Percentiles rank a stretch among this genome's conserved stretches.
Conservation (phyloP, 1,140 invertebrate species). For the Teleopsis dalmanni region DNA sequence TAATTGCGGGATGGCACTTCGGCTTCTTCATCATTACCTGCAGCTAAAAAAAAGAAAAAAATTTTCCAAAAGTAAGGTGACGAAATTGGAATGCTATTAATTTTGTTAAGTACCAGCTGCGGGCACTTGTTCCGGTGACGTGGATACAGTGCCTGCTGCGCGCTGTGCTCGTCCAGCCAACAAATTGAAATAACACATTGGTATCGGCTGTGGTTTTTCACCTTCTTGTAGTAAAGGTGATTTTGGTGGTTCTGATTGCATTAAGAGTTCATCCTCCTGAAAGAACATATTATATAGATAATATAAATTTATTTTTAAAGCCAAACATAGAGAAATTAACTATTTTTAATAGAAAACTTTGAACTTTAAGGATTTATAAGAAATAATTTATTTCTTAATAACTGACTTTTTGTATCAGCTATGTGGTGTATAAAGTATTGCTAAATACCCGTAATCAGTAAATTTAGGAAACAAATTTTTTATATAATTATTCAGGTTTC, state of each 20-base stretch:
- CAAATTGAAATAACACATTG: conserved; percentile 41
- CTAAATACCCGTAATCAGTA: too few relatives aligned
- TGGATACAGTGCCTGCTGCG: conserved; percentile 33
- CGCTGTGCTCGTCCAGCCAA: conserved; percentile 36
- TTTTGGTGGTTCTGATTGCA: conserved; percentile 20
- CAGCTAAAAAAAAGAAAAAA: conserved; percentile 17
- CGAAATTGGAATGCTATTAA: not conserved
- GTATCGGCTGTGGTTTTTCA: conserved; percentile 41
- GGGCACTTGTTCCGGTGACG: conserved; percentile 38
- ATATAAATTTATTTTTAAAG: too few relatives aligned
- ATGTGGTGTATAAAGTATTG: too few relatives aligned
- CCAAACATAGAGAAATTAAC: not conserved
- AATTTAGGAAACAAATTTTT: too few relatives aligned
- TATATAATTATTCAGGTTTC: too few relatives aligned
- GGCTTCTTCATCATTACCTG: conserved; percentile 68
- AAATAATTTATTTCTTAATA: too few relatives aligned
- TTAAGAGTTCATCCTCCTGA: conserved; percentile 22
- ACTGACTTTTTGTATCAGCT: too few relatives aligned
- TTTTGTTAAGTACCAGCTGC: conserved; percentile 25
- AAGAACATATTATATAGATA: too few relatives aligned
- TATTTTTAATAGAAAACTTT: too few relatives aligned
- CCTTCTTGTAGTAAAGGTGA: conserved; percentile 27
- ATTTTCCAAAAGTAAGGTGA: not conserved
- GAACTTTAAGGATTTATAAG: too few relatives aligned
- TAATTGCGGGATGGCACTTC: conserved; percentile 71